Evolutionary conservation across 2,797 vertebrate species (phyloP).

Genomic region (Halcyon chelicuti): DNA sequence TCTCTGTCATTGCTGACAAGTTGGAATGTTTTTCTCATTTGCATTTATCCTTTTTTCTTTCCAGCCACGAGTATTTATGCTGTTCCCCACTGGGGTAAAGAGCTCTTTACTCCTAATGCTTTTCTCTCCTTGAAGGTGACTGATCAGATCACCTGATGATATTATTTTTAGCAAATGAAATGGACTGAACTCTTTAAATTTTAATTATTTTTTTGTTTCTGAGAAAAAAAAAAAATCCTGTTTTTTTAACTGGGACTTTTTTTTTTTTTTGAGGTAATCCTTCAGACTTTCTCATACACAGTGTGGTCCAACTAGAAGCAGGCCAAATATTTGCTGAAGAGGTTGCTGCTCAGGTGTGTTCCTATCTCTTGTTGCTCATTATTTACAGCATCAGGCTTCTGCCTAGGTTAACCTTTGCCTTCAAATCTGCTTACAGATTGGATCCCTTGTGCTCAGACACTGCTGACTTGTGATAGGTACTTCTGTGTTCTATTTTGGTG

Average conservation of each 20-base stretch:
- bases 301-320: neutral
- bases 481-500: neutral
- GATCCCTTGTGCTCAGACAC: neutral
- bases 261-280: neutral
- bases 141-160: slow-evolving; percentile 18
- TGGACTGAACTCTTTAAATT: neutral
- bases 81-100: neutral
- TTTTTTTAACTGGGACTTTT: no score
- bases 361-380: neutral
- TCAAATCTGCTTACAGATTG: neutral
- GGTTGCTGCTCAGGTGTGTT: neutral
- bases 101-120: neutral
- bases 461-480: neutral
- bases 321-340: neutral
- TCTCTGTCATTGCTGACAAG: neutral
- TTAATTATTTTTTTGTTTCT: no score
- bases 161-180: slow-evolving; percentile 33
- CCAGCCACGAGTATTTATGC: neutral
- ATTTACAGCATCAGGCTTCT: slow-evolving; percentile 1
- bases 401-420: neutral
- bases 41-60: slow-evolving; percentile 1
- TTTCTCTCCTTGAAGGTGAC: slow-evolving; percentile 18
- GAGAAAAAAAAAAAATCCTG: no score
- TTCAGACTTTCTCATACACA: neutral
- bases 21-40: neutral